Evolutionary conservation across 2,113 vertebrate genomes (phyloP), one percentile per base, ranked within the genome.

Genomic region (Zosterops hypoxanthus): DNA sequence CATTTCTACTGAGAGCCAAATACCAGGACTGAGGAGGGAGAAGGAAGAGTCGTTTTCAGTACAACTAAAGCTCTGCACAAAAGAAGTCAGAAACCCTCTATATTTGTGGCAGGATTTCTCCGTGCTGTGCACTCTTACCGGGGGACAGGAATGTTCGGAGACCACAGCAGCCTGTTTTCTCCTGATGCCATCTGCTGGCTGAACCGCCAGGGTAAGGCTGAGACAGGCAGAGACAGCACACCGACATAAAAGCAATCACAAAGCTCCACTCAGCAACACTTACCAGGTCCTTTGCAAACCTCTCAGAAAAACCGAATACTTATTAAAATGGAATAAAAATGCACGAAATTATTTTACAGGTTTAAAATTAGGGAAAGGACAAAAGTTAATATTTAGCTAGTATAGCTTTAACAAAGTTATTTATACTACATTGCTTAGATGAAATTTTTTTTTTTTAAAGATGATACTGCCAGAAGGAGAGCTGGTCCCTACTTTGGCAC

Each of bases 61-160:
- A 7, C 55, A n/a, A 1, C 23, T 26, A 29, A 39, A 63, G 72
- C 75, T 57, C 39, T 9, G 25, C 34, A 13, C 4, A 8, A 18
- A 50, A 72, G 46, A 33, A 14, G 6, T 33, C 73, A 29, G 71
- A n/a, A 76, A 12, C 3, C 5, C n/a, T 5, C 10, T 2, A 29
- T 8, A 6, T 6, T 15, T 0, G 1, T 1, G 24, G 21, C 6
- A 33, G 53, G 13, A n/a, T 72, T 57, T 39, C 61, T 9, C 34
- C 0, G 1, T 0, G 36, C 36, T 14, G 2, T 0, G 24, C 5
- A 4, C 28, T 23, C 46, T 6, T 7, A 53, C 19, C 14, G 33
- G 65, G 47, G 57, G n/a, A 75, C 26, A 8, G 42, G n/a, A 11
- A 21, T 5, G 17, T 11, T 4, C 2, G n/a, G 28, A 65, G 50